These are phyloP conservation scores for Drosophila malerkotliana DNA, from an alignment of 1,140 invertebrate species.

Conservation along the genomic window DNA sequence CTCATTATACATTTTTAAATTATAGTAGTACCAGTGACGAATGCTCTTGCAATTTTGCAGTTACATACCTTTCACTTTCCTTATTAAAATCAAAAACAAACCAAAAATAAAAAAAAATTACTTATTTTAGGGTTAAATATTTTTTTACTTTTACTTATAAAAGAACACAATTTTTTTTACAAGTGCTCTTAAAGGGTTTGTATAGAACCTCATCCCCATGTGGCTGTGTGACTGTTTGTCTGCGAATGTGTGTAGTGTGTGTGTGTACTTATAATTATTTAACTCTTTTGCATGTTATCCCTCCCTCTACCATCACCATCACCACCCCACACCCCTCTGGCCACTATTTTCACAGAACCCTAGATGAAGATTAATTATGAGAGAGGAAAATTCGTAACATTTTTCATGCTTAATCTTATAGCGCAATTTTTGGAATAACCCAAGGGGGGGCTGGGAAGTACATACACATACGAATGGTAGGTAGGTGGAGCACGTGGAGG, in stretches of 20 bases:
- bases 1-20: too few species aligned
- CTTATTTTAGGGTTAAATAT: too few species aligned
- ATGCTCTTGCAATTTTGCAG: too few species aligned
- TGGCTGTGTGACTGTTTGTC: constrained; percentile 39
- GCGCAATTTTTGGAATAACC: constrained; percentile 36
- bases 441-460: neutral
- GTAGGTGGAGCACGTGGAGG: constrained; percentile 45
- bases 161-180: neutral
- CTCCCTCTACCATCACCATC: constrained; percentile 12
- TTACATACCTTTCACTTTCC: too few species aligned
- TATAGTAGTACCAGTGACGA: too few species aligned
- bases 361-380: constrained; percentile 77
- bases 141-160: too few species aligned
- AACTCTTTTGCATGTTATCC: constrained; percentile 70
- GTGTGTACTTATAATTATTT: constrained; percentile 76
- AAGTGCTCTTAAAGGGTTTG: constrained; percentile 7
- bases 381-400: constrained; percentile 73
- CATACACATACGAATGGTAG: neutral
- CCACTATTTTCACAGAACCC: constrained; percentile 5
- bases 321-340: neutral
- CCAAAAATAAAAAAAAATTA: too few species aligned
- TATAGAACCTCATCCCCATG: neutral
- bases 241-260: constrained; percentile 45
- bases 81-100: too few species aligned
- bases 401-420: constrained; percentile 78